Percentiles rank a stretch among this genome's conserved stretches.
These are phyloP conservation scores for Synanthedon tipuliformis DNA, from an alignment of 2,888 invertebrate genomes.

Conservation along the genomic window DNA sequence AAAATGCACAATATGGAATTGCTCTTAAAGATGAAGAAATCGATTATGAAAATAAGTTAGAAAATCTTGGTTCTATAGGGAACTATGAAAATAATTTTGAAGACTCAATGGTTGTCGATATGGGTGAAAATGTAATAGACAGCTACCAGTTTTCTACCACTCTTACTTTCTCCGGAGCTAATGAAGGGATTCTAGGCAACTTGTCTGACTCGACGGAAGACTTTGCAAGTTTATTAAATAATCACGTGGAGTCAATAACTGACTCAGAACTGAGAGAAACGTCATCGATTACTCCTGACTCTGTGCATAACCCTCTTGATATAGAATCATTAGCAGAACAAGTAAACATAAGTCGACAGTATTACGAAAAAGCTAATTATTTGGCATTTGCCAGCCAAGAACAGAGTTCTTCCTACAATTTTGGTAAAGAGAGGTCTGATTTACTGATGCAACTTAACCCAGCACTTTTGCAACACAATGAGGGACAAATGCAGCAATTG, in stretches of 20 bases:
- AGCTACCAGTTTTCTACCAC: conserved; percentile 86
- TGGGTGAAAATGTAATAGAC: conserved; percentile 82
- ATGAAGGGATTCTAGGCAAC: conserved; percentile 82
- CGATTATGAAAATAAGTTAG: conserved; percentile 81
- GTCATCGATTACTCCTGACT: conserved; percentile 78
- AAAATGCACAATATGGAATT: conserved; percentile 85
- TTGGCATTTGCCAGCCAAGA: conserved; percentile 60
- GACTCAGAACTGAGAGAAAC: conserved; percentile 77
- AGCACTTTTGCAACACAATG: conserved; percentile 63
- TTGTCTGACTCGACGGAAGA: conserved; percentile 86
- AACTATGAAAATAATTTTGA: conserved; percentile 75
- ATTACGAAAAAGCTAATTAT: conserved; percentile 60
- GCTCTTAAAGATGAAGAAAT: conserved; percentile 85
- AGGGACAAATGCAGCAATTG: conserved; percentile 73
- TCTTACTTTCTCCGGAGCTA: conserved; percentile 81
- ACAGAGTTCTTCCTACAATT: conserved; percentile 69
- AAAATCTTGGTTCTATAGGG: conserved; percentile 74
- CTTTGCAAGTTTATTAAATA: conserved; percentile 79
- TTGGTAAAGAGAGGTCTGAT: conserved; percentile 73
- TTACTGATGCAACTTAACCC: conserved; percentile 71
- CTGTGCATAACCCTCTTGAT: conserved; percentile 73
- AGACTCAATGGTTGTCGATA: conserved; percentile 87
- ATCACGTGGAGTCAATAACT: conserved; percentile 76
- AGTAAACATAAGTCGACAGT: conserved; percentile 72
- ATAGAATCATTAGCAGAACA: conserved; percentile 84